A percentile compares a stretch with the other conserved stretches of the same genome.
These are phyloP conservation scores for Zhuqinia jingwanae DNA, from an alignment of 2,888 invertebrate genomes.

Conservation along the genomic window DNA sequence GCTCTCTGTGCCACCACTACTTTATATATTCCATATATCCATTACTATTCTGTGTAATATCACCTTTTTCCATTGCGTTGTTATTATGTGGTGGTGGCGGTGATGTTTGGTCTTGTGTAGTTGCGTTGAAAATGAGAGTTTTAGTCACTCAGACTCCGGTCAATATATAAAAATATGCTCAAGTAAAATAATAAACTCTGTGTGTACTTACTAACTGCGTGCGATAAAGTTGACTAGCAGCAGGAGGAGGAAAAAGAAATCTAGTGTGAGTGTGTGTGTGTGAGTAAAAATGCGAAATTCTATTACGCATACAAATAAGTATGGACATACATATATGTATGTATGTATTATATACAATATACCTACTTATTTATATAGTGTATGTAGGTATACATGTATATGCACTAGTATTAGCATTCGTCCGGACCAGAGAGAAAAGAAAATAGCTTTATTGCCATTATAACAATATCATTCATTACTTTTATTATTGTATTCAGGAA, in stretches of 20 bases:
- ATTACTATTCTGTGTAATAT: too few species aligned
- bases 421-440: too few species aligned
- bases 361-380: background rate
- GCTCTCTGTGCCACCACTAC: too few species aligned
- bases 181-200: conserved; percentile 29
- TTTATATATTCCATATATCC: too few species aligned
- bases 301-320: too few species aligned
- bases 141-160: background rate
- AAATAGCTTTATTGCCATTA: too few species aligned
- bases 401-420: too few species aligned
- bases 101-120: background rate
- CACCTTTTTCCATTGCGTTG: background rate
- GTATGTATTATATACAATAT: too few species aligned
- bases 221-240: conserved; percentile 23
- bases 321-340: too few species aligned
- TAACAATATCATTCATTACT: too few species aligned
- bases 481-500: too few species aligned
- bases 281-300: background rate
- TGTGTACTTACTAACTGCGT: conserved; percentile 9
- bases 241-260: background rate
- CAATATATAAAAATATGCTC: background rate
- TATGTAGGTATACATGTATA: too few species aligned
- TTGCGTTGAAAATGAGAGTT: conserved; percentile 21
- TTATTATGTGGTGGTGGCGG: background rate
- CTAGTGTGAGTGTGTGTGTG: background rate